Evolutionary conservation across 2,888 invertebrate species (phyloP), one percentile per base, ranked within the genome.

Genomic region (Erebia aethiops): DNA sequence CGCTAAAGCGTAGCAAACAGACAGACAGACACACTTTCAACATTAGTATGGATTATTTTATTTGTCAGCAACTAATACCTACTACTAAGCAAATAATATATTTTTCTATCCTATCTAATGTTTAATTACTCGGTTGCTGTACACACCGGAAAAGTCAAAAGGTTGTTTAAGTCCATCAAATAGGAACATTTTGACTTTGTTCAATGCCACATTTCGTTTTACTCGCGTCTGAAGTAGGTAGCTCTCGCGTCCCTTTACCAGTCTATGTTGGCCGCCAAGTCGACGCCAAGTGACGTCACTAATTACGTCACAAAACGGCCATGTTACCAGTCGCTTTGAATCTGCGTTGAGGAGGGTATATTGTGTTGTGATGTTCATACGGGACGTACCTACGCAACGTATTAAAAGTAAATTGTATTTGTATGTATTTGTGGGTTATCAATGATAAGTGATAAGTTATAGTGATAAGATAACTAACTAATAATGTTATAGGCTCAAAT

Each of bases 261-360:
- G 5, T 10, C 3, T 35, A 13, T 16, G 60, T 7, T 21, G 49
- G 62, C 46, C 66, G 66, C 56, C 66, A 21, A 11, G 56, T 57
- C 43, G 66, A 46, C 66, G 66, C 66, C 66, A 43, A 21, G 56
- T 66, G 66, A 66, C 66, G 65, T 56, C 54, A 65, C 16, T 14
- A 4, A 16, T 65, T 56, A 65, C 65, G 66, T 54, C 66, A 66
- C 66, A 43, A 16, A n/a, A 41, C 54, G 43, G 56, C 46, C n/a
- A 10, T 46, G 66, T 46, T 46, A 21, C 43, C 66, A 56, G 43
- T 21, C 62, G 49, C 46, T 62, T 62, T 14, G 46, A 62, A 49
- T 26, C 41, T 43, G 16, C 62, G 21, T 21, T 46, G 18, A 49
- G 62, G 62, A 62, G 62, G 46, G 62, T 16, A 43, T 8, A 49